phyloP scores from a whole-genome alignment of 1,140 invertebrate species.

The Venustaconcha ellipsiformis region DNA sequence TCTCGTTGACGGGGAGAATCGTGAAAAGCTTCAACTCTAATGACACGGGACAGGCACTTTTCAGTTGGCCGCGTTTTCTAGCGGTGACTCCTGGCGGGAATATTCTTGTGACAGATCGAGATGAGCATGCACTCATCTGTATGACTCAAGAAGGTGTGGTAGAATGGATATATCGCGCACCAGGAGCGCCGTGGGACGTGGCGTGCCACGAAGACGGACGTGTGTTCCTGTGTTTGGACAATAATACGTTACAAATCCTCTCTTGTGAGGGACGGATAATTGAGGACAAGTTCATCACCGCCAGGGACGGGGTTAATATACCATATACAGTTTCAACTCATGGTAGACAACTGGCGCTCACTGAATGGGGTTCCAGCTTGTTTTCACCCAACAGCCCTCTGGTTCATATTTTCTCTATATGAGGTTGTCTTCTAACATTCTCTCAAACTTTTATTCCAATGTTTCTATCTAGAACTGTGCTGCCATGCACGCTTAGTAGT shows the following conservation, averaged over 20 bases:
- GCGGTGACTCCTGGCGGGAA: slow-evolving; percentile 18
- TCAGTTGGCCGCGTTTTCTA: slow-evolving; percentile 31
- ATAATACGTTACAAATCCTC: slow-evolving; percentile 16
- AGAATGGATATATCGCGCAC: slow-evolving; percentile 9
- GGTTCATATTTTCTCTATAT: slow-evolving; percentile 13
- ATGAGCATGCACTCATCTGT: slow-evolving; percentile 21
- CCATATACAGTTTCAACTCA: slow-evolving; percentile 23
- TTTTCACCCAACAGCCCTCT: slow-evolving; percentile 24
- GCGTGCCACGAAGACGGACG: slow-evolving; percentile 14
- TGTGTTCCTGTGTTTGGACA: slow-evolving; percentile 26
- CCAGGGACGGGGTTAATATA: slow-evolving; percentile 13
- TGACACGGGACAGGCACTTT: slow-evolving; percentile 1
- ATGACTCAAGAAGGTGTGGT: slow-evolving; percentile 2
- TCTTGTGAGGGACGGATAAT: slow-evolving; percentile 10
- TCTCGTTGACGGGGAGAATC: slow-evolving; percentile 9
- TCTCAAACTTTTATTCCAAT: too few species aligned
- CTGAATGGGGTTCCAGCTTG: slow-evolving; percentile 30
- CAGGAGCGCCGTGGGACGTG: slow-evolving; percentile 30
- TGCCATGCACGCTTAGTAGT: too few species aligned
- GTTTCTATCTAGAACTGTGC: too few species aligned
- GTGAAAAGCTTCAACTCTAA: slow-evolving; percentile 15
- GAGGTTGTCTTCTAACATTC: neutral
- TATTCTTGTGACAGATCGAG: slow-evolving; percentile 27
- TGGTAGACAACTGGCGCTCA: slow-evolving; percentile 14
- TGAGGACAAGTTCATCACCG: slow-evolving; percentile 10